A percentile compares a stretch with the other conserved stretches of the same genome.
phyloP scores from a whole-genome alignment of 2,113 vertebrate species.

The Sialia sialis region DNA sequence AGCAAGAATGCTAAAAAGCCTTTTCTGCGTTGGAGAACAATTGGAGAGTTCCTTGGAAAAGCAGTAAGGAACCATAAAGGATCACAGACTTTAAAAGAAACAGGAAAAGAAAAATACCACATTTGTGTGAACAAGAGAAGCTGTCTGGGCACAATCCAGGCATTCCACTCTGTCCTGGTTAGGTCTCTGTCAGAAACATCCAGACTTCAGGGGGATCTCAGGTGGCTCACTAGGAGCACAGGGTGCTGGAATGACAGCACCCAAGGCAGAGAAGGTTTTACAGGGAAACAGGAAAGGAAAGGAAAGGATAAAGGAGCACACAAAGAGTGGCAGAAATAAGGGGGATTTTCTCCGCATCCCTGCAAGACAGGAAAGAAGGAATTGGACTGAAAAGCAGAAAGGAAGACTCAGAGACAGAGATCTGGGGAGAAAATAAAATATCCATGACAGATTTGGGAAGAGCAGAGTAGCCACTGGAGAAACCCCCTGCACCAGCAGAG shows the following conservation, averaged over 20 bases:
- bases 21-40: background rate
- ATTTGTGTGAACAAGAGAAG: background rate
- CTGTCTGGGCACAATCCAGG: background rate
- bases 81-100: background rate
- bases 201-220: background rate
- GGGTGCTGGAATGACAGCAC: background rate
- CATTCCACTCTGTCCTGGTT: background rate
- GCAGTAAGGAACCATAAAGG: background rate
- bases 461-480: background rate
- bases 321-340: background rate
- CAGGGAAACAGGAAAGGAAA: background rate
- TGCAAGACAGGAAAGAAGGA: background rate
- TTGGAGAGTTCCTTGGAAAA: background rate
- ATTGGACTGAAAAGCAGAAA: background rate
- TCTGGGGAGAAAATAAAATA: background rate
- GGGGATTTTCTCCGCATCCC: background rate
- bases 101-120: background rate
- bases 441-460: fast-evolving
- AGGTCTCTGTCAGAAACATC: background rate
- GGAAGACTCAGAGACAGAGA: background rate
- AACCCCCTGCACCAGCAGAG: background rate
- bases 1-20: background rate
- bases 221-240: background rate
- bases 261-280: background rate
- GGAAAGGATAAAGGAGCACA: background rate